Evolutionary conservation across 2,113 vertebrate species (phyloP).

Genomic region (Hystrix cristata): DNA sequence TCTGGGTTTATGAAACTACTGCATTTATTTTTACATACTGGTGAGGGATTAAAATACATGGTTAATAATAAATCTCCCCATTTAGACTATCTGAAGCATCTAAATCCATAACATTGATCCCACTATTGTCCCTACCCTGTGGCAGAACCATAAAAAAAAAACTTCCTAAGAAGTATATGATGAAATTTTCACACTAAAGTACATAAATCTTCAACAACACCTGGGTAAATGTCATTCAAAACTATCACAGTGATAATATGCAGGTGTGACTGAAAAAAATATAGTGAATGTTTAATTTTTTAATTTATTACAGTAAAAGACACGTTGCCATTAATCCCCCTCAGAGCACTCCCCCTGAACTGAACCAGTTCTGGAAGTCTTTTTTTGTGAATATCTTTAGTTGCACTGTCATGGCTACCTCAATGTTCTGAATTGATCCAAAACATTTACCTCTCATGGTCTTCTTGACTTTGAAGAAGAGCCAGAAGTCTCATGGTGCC

Average conservation of each 20-base stretch:
- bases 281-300: neutral
- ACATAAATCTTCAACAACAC: neutral
- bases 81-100: neutral
- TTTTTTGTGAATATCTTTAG: neutral
- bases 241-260: neutral
- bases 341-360: neutral
- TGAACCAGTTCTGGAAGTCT: neutral
- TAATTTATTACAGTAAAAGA: neutral
- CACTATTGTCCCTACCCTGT: neutral
- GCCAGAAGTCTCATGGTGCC: neutral
- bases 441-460: neutral
- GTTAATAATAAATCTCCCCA: neutral
- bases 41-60: neutral
- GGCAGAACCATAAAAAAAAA: slow-evolving; percentile 22
- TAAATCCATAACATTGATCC: neutral
- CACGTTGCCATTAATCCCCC: neutral
- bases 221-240: neutral
- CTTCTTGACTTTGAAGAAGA: neutral
- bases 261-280: neutral
- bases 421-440: neutral
- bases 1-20: slow-evolving; percentile 5
- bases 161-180: neutral
- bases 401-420: neutral
- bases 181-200: neutral
- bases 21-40: slow-evolving; percentile 48